These are phyloP conservation scores for Zosterops japonicus DNA, from an alignment of 2,113 vertebrate species.

Conservation along the genomic window DNA sequence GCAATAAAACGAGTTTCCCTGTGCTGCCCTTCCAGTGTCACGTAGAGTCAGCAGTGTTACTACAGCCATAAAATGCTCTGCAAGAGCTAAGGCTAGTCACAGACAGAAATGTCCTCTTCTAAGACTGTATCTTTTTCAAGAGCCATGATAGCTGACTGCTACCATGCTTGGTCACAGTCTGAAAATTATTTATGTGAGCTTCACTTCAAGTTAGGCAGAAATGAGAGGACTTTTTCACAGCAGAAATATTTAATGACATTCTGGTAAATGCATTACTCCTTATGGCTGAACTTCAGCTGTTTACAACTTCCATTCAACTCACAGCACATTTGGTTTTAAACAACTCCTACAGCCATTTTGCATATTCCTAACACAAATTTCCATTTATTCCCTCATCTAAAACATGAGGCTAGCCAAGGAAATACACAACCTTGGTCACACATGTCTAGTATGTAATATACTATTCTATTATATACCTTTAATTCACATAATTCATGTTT, in stretches of 20 bases:
- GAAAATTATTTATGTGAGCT: constrained; percentile 23
- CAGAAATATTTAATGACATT: background rate
- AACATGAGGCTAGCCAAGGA: background rate
- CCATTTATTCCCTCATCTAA: background rate
- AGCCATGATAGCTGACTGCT: background rate
- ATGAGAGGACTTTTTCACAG: background rate
- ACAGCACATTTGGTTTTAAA: background rate
- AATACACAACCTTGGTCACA: background rate
- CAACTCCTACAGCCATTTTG: background rate
- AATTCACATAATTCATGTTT: background rate
- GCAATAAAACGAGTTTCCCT: background rate
- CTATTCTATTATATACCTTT: background rate
- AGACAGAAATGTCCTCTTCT: background rate
- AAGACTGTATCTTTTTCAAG: background rate
- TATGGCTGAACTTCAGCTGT: background rate
- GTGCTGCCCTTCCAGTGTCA: background rate
- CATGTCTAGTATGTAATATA: background rate
- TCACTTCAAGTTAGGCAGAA: background rate
- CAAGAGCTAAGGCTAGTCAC: background rate
- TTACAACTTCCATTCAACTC: background rate
- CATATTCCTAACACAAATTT: background rate
- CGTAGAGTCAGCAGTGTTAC: background rate
- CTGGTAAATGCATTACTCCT: background rate
- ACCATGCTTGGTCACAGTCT: background rate
- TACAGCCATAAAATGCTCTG: background rate